phyloP scores from a whole-genome alignment of 1,140 invertebrate species.

The Euglossa dilemma region DNA sequence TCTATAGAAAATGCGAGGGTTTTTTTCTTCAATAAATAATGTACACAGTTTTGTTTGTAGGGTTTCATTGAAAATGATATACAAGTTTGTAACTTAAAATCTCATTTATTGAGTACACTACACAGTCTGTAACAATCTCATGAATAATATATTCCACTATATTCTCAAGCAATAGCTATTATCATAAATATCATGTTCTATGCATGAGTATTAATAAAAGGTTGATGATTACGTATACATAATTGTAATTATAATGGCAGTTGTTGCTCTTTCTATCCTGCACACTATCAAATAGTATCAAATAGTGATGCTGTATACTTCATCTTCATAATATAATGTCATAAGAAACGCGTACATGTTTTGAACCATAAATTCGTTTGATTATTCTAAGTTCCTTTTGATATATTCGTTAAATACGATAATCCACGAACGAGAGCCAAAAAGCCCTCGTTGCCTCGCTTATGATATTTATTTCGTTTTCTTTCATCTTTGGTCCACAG shows the following conservation, averaged over 20 bases:
- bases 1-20: too few species aligned
- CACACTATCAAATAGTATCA: slow-evolving; percentile 47
- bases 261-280: slow-evolving; percentile 41
- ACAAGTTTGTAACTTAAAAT: slow-evolving; percentile 11
- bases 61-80: neutral
- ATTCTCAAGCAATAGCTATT: slow-evolving; percentile 42
- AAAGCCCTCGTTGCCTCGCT: neutral
- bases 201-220: slow-evolving; percentile 10
- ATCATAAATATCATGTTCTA: slow-evolving; percentile 11
- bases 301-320: slow-evolving; percentile 25
- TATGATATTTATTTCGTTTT: slow-evolving; percentile 4
- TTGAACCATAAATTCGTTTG: neutral
- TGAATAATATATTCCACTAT: slow-evolving; percentile 42
- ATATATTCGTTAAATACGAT: slow-evolving; percentile 14
- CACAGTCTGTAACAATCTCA: slow-evolving; percentile 34
- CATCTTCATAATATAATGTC: slow-evolving; percentile 10
- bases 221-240: slow-evolving; percentile 15
- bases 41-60: too few species aligned
- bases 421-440: neutral
- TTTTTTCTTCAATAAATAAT: too few species aligned
- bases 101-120: slow-evolving; percentile 33
- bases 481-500: slow-evolving; percentile 38
- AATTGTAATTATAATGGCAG: slow-evolving; percentile 58
- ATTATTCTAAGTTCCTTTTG: slow-evolving; percentile 10
- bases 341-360: neutral